Evolutionary conservation across 2,888 invertebrate species (phyloP).

Genomic region (Rhynchonema sp.): DNA sequence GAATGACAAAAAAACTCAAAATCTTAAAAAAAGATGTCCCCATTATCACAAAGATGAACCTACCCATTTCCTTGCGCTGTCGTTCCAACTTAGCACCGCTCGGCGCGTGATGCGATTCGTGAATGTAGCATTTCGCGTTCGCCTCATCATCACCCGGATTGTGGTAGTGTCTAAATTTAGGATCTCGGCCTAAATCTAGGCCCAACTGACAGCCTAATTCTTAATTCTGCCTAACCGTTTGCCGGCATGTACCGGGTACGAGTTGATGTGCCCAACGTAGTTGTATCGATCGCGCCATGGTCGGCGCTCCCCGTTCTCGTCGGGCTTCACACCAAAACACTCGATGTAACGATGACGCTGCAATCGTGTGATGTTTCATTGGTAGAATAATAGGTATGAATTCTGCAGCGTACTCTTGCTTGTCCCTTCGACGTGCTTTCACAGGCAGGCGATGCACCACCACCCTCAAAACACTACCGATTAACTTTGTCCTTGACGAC

Average conservation of each 20-base stretch:
- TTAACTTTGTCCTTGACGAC: no score
- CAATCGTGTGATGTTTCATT: background rate
- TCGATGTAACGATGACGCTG: background rate
- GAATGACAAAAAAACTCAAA: no score
- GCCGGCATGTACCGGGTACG: background rate
- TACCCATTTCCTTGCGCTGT: background rate
- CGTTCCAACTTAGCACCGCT: background rate
- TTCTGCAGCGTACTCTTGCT: no score
- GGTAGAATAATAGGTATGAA: background rate
- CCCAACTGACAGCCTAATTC: no score
- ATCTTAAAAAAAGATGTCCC: no score
- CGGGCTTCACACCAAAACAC: background rate
- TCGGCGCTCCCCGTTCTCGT: background rate
- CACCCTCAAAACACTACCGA: no score
- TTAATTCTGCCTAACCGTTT: no score
- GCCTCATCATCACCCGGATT: background rate
- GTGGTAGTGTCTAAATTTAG: background rate
- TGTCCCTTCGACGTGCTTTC: no score
- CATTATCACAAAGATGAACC: no score
- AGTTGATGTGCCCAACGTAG: background rate
- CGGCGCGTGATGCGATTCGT: background rate
- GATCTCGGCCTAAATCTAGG: no score
- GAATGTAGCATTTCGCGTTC: background rate
- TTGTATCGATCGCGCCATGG: background rate
- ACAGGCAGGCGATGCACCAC: no score